A percentile compares a stretch with the other conserved stretches of the same genome.
These are phyloP conservation scores for Loris lydekkerianus DNA, from an alignment of 2,797 vertebrate species.

Conservation along the genomic window DNA sequence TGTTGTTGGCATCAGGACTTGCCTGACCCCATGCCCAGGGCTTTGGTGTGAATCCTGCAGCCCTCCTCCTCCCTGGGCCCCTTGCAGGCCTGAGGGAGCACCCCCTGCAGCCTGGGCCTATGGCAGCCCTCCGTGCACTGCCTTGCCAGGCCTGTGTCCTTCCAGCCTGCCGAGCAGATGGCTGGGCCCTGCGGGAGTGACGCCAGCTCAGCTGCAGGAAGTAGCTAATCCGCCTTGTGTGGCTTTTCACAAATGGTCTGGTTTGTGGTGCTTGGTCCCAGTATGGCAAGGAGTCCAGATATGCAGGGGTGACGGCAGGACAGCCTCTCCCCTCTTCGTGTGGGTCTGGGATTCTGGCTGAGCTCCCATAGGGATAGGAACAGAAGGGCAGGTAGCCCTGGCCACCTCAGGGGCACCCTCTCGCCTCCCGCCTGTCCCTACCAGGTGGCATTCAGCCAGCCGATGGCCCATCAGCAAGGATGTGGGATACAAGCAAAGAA, in stretches of 20 bases:
- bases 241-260: slow-evolving; percentile 52
- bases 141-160: background rate
- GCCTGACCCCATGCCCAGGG: background rate
- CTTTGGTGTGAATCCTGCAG: too few species aligned
- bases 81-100: background rate
- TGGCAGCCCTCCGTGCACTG: background rate
- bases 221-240: background rate
- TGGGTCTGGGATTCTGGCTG: background rate
- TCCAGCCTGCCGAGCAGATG: background rate
- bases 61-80: background rate
- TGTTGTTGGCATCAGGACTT: background rate
- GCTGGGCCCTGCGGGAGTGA: background rate
- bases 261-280: background rate
- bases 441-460: background rate
- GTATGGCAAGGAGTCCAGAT: background rate
- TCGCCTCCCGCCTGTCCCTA: background rate
- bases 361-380: background rate
- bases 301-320: background rate
- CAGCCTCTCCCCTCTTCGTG: background rate
- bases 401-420: background rate
- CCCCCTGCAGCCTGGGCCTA: background rate
- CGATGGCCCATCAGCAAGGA: background rate
- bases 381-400: background rate
- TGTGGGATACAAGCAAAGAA: background rate
- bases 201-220: slow-evolving; percentile 46